Evolutionary conservation across 2,797 vertebrate species (phyloP).

Genomic region (Diglossa cyanea): DNA sequence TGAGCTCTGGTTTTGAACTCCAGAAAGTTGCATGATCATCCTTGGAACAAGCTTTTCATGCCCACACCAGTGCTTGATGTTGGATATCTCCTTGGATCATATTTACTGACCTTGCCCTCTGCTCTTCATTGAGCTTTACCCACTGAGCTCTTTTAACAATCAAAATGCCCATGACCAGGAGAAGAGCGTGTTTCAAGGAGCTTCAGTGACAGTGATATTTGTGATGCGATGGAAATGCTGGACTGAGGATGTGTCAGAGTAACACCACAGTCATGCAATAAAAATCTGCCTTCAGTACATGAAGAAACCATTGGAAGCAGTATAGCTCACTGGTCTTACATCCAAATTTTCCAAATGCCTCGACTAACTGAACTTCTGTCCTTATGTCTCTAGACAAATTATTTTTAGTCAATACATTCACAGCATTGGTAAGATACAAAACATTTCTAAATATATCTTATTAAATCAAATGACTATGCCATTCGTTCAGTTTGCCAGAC

Average conservation of each 20-base stretch:
- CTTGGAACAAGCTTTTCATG: neutral
- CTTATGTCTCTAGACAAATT: slow-evolving; percentile 48
- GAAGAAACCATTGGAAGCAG: neutral
- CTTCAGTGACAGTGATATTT: neutral
- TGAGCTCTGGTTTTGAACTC: neutral
- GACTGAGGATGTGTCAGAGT: neutral
- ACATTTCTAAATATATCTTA: slow-evolving; percentile 80
- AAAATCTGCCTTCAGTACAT: neutral
- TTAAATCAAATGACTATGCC: slow-evolving; percentile 71
- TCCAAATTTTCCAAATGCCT: slow-evolving; percentile 47
- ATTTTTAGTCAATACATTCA: slow-evolving; percentile 79
- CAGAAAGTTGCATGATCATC: neutral
- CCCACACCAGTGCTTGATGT: neutral
- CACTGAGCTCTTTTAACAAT: neutral
- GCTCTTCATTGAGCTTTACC: neutral
- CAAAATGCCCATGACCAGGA: neutral
- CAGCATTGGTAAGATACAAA: slow-evolving; percentile 71
- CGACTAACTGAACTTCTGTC: slow-evolving; percentile 8
- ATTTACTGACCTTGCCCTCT: neutral
- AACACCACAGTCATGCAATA: neutral
- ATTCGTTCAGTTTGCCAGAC: slow-evolving; percentile 74
- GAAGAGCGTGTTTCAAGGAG: neutral
- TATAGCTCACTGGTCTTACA: neutral
- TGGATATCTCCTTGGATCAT: neutral
- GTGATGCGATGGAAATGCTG: neutral